phyloP scores from a whole-genome alignment of 2,888 invertebrate species.

The Alentia gelatinosa region DNA sequence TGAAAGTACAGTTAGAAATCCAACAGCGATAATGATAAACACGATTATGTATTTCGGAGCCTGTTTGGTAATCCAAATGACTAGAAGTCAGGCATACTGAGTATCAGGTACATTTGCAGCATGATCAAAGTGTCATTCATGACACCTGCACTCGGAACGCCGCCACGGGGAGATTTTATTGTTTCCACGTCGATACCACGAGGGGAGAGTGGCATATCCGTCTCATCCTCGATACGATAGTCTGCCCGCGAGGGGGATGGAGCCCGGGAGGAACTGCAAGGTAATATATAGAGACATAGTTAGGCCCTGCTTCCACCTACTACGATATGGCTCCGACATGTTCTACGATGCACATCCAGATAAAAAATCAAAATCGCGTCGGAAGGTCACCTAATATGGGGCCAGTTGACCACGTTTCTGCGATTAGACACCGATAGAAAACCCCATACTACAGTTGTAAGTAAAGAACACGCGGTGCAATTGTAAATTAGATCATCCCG shows the following conservation, averaged over 20 bases:
- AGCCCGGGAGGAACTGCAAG: background rate
- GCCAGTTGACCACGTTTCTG: background rate
- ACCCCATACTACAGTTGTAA: background rate
- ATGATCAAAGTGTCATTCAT: background rate
- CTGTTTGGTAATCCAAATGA: too few species aligned
- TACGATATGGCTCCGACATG: background rate
- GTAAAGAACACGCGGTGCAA: background rate
- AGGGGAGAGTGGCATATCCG: background rate
- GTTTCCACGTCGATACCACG: background rate
- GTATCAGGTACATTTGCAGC: conserved; percentile 8
- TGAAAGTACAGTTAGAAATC: too few species aligned
- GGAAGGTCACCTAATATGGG: background rate
- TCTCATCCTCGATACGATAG: background rate
- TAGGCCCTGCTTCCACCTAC: background rate
- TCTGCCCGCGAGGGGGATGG: background rate
- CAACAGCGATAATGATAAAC: too few species aligned
- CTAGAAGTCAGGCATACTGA: conserved; percentile 17
- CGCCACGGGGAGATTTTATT: background rate
- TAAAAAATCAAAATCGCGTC: too few species aligned
- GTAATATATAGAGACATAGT: background rate
- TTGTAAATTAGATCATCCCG: too few species aligned
- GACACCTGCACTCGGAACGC: background rate
- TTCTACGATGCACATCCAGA: too few species aligned
- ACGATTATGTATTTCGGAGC: too few species aligned
- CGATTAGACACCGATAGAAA: background rate